Evolutionary conservation across 2,888 invertebrate genomes (phyloP), one percentile per base, ranked within the genome.

Genomic region (Nasonia oneida): DNA sequence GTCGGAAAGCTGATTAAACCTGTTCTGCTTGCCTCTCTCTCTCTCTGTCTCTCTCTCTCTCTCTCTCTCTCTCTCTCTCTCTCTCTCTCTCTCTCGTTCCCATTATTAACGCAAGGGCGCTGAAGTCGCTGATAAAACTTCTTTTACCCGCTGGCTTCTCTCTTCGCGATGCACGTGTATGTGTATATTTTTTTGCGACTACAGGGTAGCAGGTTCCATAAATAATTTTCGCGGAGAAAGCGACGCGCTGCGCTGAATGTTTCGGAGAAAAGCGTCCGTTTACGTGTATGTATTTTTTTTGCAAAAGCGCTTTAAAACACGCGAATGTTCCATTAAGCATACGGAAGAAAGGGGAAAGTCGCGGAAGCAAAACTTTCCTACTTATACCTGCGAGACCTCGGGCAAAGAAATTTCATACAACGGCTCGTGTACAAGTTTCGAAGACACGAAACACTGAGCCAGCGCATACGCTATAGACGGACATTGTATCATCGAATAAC

Each of bases 201-300:
- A 50, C 3, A 50, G 15, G 50, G n/a, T 5, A 53, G 14, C 0
- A 18, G 23, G 10, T 61, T 61, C 8, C 6, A 61, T 61, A 12
- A 61, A 61, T 61, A 61, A 61, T 61, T 53, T 53, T 53, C 61
- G n/a, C 61, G n/a, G 8, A 61, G 61, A 23, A 61, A 61, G 23
- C n/a, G 23, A 8, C n/a, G 8, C 6, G 15, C 15, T 37, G 23
- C 10, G 29, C 29, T 23, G 10, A 61, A 61, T 61, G 23, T 61
- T 61, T 6, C 61, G 0, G n/a, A 61, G 61, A 61, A 61, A 61
- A 61, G 3, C 23, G 10, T 61, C 23, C 10, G 23, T 61, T 61
- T 61, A 61, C 23, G n/a, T 61, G 2, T 61, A 10, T 23, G 8
- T 61, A 14, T 47, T 2, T 47, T 2, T 53, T 53, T 53, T 53